Evolutionary conservation across 2,888 invertebrate genomes (phyloP).

Genomic region (Lasioglossum pauxillum): DNA sequence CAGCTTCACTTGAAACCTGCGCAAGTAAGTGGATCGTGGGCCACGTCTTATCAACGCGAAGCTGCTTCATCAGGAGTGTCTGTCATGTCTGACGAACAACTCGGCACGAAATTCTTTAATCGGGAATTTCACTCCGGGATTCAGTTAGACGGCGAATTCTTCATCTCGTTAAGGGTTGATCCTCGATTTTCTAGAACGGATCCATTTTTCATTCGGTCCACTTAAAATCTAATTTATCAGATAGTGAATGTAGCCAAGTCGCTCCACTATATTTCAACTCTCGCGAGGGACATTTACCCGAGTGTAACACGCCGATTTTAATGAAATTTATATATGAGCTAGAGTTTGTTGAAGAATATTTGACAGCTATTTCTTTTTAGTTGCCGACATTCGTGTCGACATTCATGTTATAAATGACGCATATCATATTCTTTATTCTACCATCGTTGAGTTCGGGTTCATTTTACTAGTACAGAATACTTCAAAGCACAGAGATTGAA

Average conservation of each 20-base stretch:
- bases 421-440: no score
- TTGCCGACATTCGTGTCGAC: no score
- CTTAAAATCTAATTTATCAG: slow-evolving; percentile 7
- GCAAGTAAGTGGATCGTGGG: neutral
- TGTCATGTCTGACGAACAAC: neutral
- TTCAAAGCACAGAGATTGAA: no score
- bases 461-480: no score
- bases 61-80: neutral
- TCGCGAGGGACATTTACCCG: neutral
- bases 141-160: neutral
- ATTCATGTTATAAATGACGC: no score
- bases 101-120: neutral
- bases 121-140: neutral
- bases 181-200: neutral
- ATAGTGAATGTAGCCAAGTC: neutral
- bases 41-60: neutral
- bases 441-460: no score
- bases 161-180: neutral
- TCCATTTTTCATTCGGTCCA: neutral
- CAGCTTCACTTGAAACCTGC: neutral
- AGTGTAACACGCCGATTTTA: no score
- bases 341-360: no score
- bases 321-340: no score
- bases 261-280: neutral
- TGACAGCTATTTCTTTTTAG: no score